Conservation (phyloP, 2,113 vertebrate genomes). For the Plotosus lineatus region DNA sequence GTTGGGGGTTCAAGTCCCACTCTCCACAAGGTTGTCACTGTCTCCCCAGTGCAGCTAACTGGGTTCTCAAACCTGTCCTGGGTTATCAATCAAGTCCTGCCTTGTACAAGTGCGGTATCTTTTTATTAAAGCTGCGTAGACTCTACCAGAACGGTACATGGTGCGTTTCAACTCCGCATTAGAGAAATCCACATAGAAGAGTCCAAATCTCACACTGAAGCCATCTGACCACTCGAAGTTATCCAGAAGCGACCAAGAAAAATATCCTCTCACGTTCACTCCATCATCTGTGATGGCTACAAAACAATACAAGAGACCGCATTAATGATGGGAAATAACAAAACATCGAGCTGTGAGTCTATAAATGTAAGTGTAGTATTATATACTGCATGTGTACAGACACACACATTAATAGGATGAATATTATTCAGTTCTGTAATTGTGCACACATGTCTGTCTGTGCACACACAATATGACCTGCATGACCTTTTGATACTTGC, state of each 20-base stretch:
- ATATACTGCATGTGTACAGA: neutral
- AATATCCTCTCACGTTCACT: slow-evolving; percentile 70
- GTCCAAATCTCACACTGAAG: slow-evolving; percentile 74
- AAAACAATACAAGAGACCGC: slow-evolving; percentile 30
- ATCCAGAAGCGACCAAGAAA: slow-evolving; percentile 77
- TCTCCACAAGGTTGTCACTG: too few species aligned
- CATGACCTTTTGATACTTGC: slow-evolving; percentile 80
- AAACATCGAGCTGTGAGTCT: too few species aligned
- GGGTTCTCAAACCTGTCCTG: too few species aligned
- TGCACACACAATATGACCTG: too few species aligned
- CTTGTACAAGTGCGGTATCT: slow-evolving; percentile 55
- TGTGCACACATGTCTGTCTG: too few species aligned
- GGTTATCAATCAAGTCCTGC: too few species aligned
- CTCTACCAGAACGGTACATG: slow-evolving; percentile 73
- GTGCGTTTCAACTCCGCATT: slow-evolving; percentile 63
- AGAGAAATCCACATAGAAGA: slow-evolving; percentile 78
- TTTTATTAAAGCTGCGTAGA: slow-evolving; percentile 75
- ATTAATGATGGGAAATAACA: neutral
- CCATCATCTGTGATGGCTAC: slow-evolving; percentile 68
- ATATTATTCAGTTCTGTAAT: too few species aligned
- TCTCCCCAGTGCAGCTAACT: too few species aligned
- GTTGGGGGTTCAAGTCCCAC: too few species aligned
- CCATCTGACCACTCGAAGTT: slow-evolving; percentile 80
- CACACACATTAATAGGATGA: too few species aligned
- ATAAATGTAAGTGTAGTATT: neutral